Evolutionary conservation across 2,888 invertebrate genomes (phyloP), one percentile per base, ranked within the genome.

Genomic region (Drosophila austrosaltans): DNA sequence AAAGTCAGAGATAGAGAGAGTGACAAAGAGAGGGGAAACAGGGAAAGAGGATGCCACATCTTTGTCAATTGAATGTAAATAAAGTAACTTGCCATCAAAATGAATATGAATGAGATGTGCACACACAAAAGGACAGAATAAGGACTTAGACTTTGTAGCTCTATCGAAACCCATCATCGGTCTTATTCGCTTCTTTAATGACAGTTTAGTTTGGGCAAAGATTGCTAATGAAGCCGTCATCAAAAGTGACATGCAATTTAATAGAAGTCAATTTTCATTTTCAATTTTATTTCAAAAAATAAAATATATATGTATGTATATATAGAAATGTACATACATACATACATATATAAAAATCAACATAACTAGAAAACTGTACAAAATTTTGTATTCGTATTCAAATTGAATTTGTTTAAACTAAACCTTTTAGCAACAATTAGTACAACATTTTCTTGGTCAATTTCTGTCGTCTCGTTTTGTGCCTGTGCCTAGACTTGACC

Each of bases 31-130:
- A 53, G 32, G 20, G 12, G 54, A 12, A 59, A 61, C 48, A 69
- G 77, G 69, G 63, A 72, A 72, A 69, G 10, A 36, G 73, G 76
- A 67, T 76, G 78, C 70, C 66, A 40, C 61, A 63, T 69, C 58
- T 72, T 69, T 75, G 75, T 53, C 82, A 84, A 83, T 84, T 87
- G 82, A 82, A 84, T 83, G 80, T 72, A 81, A 79, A 81, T 79
- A 77, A 77, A 68, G 56, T 67, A 77, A 57, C 62, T 69, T 36
- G 66, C 59, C 58, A 63, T 54, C 42, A 61, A 70, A 78, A 73
- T 78, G 76, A 76, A 69, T 72, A 75, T 73, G 70, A 81, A 81
- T 71, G 60, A 80, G 48, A 25, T 4, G 5, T 10, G 25, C 22
- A 48, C 22, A 20, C 22, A 63, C 60, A 53, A 30, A 39, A 39